Evolutionary conservation across 1,140 invertebrate genomes (phyloP).

Genomic region (Aphidius gifuensis): DNA sequence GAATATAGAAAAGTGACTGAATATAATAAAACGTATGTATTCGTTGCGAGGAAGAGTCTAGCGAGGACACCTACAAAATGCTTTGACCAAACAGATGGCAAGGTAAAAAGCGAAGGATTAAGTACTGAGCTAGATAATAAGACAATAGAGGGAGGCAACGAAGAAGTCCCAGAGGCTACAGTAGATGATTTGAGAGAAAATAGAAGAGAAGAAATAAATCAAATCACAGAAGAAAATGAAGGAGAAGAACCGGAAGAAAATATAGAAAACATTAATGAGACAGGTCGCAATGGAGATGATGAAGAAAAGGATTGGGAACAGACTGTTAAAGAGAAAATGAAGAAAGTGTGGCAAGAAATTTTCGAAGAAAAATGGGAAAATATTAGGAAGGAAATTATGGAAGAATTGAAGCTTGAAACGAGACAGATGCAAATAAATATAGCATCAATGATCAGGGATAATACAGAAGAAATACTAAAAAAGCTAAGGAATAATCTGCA

Average conservation of each 20-base stretch:
- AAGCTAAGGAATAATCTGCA: background rate
- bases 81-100: too few species aligned
- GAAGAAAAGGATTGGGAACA: slow-evolving; percentile 21
- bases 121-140: too few species aligned
- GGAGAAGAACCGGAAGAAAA: background rate
- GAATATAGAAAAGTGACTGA: too few species aligned
- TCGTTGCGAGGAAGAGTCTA: too few species aligned
- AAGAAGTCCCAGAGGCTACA: too few species aligned
- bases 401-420: background rate
- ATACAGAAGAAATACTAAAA: background rate
- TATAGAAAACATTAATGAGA: slow-evolving; percentile 4
- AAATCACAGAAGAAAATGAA: too few species aligned
- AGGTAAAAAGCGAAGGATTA: too few species aligned
- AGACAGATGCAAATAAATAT: background rate
- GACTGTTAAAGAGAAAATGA: slow-evolving; percentile 21
- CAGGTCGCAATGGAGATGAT: background rate
- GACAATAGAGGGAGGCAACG: too few species aligned
- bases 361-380: slow-evolving; percentile 4
- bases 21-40: background rate
- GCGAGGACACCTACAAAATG: too few species aligned
- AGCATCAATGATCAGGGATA: background rate
- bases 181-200: background rate
- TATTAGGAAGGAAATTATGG: background rate
- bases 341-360: background rate
- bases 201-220: background rate